Evolutionary conservation across 1,140 invertebrate species (phyloP).

Genomic region (Brachionus paranguensis): DNA sequence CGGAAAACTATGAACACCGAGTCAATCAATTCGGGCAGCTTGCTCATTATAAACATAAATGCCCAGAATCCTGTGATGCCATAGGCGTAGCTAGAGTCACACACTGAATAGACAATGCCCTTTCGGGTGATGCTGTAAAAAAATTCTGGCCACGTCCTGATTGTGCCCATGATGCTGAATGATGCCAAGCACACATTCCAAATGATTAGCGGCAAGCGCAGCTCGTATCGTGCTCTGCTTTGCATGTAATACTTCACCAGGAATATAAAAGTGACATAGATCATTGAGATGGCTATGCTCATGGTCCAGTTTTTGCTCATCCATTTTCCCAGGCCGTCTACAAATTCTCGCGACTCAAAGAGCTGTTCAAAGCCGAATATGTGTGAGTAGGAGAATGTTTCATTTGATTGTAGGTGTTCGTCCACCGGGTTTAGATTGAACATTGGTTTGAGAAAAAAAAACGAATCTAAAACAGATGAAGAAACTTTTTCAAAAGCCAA

Average conservation of each 20-base stretch:
- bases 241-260: constrained; percentile 86
- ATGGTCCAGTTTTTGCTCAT: constrained; percentile 91
- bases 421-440: not conserved
- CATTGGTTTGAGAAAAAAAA: constrained; percentile 23
- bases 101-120: constrained; percentile 86
- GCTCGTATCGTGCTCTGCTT: constrained; percentile 74
- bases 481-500: constrained; percentile 15
- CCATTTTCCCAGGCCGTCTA: constrained; percentile 60
- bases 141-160: constrained; percentile 63
- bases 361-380: constrained; percentile 31
- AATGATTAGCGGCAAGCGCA: constrained; percentile 72
- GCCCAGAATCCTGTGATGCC: constrained; percentile 66
- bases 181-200: constrained; percentile 86
- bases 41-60: constrained; percentile 74
- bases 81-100: constrained; percentile 58
- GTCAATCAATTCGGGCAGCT: constrained; percentile 87
- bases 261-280: constrained; percentile 90
- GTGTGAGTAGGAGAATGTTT: not conserved
- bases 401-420: not conserved
- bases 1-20: constrained; percentile 91
- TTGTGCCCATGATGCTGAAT: constrained; percentile 88
- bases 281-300: constrained; percentile 67
- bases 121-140: constrained; percentile 74
- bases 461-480: not conserved
- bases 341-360: constrained; percentile 31